A percentile compares a stretch with the other conserved stretches of the same genome.
Conservation (phyloP, 2,113 vertebrate genomes). For the Psettodes erumei region DNA sequence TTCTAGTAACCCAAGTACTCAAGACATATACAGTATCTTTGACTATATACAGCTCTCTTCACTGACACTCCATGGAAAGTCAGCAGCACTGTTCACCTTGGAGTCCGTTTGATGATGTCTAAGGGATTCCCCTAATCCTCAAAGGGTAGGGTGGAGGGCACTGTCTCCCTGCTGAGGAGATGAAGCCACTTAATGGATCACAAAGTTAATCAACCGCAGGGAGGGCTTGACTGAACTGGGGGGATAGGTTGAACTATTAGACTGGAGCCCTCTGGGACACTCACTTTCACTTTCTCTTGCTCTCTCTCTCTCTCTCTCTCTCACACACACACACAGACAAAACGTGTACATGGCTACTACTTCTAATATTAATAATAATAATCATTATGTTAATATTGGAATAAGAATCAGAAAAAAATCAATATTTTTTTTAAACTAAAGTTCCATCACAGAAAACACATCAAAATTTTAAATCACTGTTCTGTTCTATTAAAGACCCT, state of each 20-base stretch:
- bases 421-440: not conserved
- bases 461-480: not conserved
- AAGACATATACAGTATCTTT: not conserved
- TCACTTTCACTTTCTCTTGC: not conserved
- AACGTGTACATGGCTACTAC: no score
- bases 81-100: slow-evolving; percentile 64
- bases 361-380: no score
- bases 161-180: slow-evolving; percentile 59
- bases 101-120: slow-evolving; percentile 73
- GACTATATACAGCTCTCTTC: slow-evolving; percentile 29
- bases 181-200: slow-evolving; percentile 79
- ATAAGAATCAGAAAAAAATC: no score
- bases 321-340: no score
- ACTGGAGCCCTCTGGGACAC: slow-evolving; percentile 24
- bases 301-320: not conserved
- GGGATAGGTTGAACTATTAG: slow-evolving; percentile 58
- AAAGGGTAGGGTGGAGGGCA: slow-evolving; percentile 64
- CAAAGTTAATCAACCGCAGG: slow-evolving; percentile 78
- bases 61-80: slow-evolving; percentile 43
- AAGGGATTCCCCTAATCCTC: slow-evolving; percentile 75
- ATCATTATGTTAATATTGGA: no score
- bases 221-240: slow-evolving; percentile 59
- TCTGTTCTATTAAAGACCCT: not conserved
- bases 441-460: not conserved
- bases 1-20: not conserved